These are phyloP conservation scores for Capreolus pygargus DNA, from an alignment of 2,113 vertebrate species.

Conservation along the genomic window DNA sequence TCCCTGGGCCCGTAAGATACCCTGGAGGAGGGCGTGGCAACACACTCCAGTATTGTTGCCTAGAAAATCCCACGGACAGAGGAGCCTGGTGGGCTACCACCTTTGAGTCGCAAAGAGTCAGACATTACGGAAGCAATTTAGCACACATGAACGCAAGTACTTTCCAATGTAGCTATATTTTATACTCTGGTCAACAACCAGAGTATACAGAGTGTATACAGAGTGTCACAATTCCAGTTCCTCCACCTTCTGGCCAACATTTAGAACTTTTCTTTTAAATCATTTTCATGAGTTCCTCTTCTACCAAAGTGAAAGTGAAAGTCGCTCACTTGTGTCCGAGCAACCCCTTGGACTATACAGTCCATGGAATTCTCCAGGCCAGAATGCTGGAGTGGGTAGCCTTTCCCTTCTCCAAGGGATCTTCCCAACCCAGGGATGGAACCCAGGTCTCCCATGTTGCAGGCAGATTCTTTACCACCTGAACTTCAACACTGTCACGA, in stretches of 20 bases:
- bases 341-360: background rate
- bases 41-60: background rate
- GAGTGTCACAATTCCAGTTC: background rate
- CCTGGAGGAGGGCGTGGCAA: background rate
- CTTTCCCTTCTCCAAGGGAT: background rate
- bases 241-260: background rate
- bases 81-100: background rate
- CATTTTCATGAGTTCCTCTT: background rate
- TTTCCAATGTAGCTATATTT: background rate
- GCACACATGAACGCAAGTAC: background rate
- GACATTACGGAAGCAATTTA: background rate
- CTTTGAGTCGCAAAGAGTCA: background rate
- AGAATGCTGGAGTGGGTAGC: background rate
- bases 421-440: background rate
- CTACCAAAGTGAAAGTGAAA: background rate
- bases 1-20: rapidly evolving
- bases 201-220: too few species aligned
- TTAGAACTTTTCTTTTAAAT: background rate
- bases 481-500: background rate
- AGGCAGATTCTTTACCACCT: background rate
- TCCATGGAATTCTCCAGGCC: background rate
- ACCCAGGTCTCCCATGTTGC: background rate
- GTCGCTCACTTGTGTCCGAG: background rate
- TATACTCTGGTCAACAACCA: background rate
- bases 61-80: background rate